Percentiles rank a stretch among this genome's conserved stretches.
phyloP scores from a whole-genome alignment of 1,140 invertebrate genomes.

The Drosophila micromelanica region DNA sequence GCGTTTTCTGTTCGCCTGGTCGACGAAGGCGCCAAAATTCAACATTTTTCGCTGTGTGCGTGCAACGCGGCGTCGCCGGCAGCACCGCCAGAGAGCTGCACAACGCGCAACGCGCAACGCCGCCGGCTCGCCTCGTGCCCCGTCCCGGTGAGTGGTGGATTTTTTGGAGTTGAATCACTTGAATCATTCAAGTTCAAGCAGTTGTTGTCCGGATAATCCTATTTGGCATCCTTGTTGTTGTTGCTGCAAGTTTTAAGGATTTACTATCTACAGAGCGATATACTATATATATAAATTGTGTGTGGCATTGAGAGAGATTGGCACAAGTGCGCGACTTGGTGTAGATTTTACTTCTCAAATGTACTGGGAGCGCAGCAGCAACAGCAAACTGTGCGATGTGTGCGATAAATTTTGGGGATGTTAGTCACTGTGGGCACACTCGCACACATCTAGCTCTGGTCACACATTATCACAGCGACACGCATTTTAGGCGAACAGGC shows the following conservation, averaged over 20 bases:
- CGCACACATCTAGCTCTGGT: slow-evolving; percentile 8
- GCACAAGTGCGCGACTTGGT: slow-evolving; percentile 76
- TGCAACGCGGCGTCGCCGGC: slow-evolving; percentile 47
- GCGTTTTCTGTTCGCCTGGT: slow-evolving; percentile 66
- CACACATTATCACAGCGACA: slow-evolving; percentile 80
- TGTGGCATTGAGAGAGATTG: slow-evolving; percentile 60
- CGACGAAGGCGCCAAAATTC: slow-evolving; percentile 82
- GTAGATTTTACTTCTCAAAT: slow-evolving; percentile 84
- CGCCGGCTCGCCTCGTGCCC: not conserved
- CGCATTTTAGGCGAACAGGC: slow-evolving; percentile 80
- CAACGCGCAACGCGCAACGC: not conserved
- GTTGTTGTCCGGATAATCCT: slow-evolving; percentile 60
- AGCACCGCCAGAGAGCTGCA: not conserved
- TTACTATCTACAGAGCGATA: slow-evolving; percentile 27
- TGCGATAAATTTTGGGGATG: slow-evolving; percentile 21
- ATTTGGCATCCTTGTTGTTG: slow-evolving; percentile 43
- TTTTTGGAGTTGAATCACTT: slow-evolving; percentile 57
- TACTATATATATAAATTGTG: not conserved
- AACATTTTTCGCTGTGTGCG: slow-evolving; percentile 79
- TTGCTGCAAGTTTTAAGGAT: slow-evolving; percentile 56
- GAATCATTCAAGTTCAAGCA: slow-evolving; percentile 35
- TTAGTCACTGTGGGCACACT: slow-evolving; percentile 42
- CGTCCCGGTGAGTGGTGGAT: slow-evolving; percentile 51
- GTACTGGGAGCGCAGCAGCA: slow-evolving; percentile 66
- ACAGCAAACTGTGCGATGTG: not conserved